A percentile compares a stretch with the other conserved stretches of the same genome.
These are phyloP conservation scores for Cololabis saira DNA, from an alignment of 2,113 vertebrate species.

Conservation along the genomic window DNA sequence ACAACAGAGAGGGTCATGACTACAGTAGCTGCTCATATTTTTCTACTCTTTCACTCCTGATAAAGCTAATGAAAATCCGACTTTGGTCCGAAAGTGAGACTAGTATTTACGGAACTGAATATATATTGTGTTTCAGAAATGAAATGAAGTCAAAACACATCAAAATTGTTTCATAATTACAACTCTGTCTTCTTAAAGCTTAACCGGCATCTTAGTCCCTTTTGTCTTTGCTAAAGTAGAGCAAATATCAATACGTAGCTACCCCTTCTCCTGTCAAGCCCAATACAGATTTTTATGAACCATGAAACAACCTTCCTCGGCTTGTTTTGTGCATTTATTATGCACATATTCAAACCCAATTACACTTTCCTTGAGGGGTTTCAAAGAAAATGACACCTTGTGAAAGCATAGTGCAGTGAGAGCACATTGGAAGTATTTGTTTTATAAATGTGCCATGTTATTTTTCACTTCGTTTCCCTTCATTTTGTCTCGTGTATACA, in stretches of 20 bases:
- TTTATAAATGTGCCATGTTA: slow-evolving; percentile 29
- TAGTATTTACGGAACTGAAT: background rate
- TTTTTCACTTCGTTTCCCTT: slow-evolving; percentile 20
- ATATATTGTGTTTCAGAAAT: slow-evolving; percentile 1
- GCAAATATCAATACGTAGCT: slow-evolving; percentile 45
- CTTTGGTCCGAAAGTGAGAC: no score
- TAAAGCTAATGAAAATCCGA: background rate
- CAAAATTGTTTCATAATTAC: slow-evolving; percentile 2
- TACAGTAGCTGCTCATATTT: slow-evolving; percentile 43
- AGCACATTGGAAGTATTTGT: slow-evolving; percentile 28
- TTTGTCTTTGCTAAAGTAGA: slow-evolving; percentile 40
- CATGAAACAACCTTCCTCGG: slow-evolving; percentile 61
- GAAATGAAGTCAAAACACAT: background rate
- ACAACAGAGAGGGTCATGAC: background rate
- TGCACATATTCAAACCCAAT: slow-evolving; percentile 63
- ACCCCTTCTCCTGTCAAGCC: slow-evolving; percentile 13
- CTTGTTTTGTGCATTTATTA: slow-evolving; percentile 70
- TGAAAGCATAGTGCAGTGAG: slow-evolving; percentile 31
- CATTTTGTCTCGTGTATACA: slow-evolving; percentile 26
- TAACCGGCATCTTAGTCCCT: slow-evolving; percentile 9
- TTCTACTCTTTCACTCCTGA: background rate
- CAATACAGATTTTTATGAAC: slow-evolving; percentile 55
- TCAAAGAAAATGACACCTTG: slow-evolving; percentile 53
- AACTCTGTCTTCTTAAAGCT: background rate
- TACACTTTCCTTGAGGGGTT: slow-evolving; percentile 56